Conservation (phyloP, 2,113 vertebrate genomes). For the Panthera tigris region DNA sequence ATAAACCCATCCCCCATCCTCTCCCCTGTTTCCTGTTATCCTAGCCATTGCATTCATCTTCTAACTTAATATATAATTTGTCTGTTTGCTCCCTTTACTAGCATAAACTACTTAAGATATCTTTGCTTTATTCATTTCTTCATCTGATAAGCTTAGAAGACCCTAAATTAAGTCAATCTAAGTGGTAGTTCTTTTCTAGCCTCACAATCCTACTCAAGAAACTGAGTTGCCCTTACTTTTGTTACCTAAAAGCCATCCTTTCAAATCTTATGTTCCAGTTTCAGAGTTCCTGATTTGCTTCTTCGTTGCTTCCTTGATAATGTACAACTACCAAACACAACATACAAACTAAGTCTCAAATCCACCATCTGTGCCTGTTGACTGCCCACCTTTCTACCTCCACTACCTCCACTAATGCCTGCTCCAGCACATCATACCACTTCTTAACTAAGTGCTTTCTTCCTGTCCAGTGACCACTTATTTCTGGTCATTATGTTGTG, state of each 20-base stretch:
- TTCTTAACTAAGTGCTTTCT: background rate
- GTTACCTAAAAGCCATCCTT: conserved; percentile 15
- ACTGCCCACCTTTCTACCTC: background rate
- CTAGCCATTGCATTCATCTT: background rate
- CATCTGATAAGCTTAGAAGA: background rate
- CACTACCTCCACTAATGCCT: background rate
- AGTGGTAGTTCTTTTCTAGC: background rate
- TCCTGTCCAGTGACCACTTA: background rate
- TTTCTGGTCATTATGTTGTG: background rate
- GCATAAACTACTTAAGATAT: background rate
- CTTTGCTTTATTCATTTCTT: conserved; percentile 4
- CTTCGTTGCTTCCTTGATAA: background rate
- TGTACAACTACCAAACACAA: background rate
- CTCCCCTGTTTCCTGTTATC: background rate
- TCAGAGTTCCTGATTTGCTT: conserved; percentile 18
- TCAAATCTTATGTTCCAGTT: conserved; percentile 31
- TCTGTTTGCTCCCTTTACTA: background rate
- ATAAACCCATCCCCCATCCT: background rate
- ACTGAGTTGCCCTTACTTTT: background rate
- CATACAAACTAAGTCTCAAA: background rate
- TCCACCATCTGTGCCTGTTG: background rate
- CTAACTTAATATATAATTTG: background rate
- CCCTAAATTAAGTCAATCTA: background rate
- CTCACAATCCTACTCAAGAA: background rate
- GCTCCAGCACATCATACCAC: background rate